Base-by-base conservation (phyloP, 2,797 vertebrate species). In the Vultur gryphus region DNA sequence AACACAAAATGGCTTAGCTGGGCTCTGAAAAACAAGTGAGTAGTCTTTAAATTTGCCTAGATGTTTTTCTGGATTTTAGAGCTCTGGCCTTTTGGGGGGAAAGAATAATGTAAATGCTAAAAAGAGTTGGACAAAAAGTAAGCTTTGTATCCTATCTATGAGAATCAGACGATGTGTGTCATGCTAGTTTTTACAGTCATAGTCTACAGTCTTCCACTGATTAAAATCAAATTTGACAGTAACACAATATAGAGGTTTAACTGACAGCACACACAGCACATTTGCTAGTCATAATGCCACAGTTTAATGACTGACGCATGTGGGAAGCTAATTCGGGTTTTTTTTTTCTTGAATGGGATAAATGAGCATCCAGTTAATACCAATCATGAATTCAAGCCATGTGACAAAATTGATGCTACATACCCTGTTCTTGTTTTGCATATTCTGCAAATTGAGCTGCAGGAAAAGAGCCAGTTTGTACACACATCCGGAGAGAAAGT, bases 401-500 rank as follows among this genome's bases (percentile, higher is more conserved):
- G 97, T 93, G 90, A 97, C 96, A 89, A 82, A 95, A 88, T 77
- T 89, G 94, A 98, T 98, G 97, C 95, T 97, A 95, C 96, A 96
- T 94, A 97, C 98, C 94, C 97, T 97, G 96, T 98, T 98, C 94
- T 97, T 96, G 97, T 98, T 97, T 95, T 97, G 96, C 90, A 84
- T 80, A 87, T 95, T 96, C 93, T 97, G 97, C 97, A 97, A 91
- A 96, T 76, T 97, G 98, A 98, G 97, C 98, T 97, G 97, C 98
- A 98, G 97, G 96, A 95, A 90, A 91, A 97, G 96, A 97, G 97
- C 97, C 97, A 16, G 94, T 98, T 95, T 92, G 93, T 92, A 81
- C 82, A 97, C 95, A 97, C 97, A 97, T 96, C 96, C 95, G 87
- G 96, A 95, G 94, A 88, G 95, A 95, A 93, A 93, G 94, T 81